These are phyloP conservation scores for Dunckerocampus dactyliophorus DNA, from an alignment of 2,113 vertebrate species.

Conservation along the genomic window DNA sequence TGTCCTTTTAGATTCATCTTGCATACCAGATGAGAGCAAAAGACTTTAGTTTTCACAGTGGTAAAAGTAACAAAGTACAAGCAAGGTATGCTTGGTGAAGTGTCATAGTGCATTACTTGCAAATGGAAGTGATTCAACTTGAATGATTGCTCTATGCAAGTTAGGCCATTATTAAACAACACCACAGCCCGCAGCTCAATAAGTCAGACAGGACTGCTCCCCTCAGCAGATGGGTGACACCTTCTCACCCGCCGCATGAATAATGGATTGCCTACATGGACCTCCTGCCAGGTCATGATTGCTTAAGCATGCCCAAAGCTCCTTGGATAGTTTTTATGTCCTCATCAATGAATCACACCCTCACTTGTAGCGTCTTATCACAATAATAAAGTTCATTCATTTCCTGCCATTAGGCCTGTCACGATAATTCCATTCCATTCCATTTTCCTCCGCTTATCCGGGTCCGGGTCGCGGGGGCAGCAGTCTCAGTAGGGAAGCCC, in stretches of 20 bases:
- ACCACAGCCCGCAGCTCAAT: constrained; percentile 41
- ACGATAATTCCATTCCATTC: too few species aligned
- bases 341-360: constrained; percentile 8
- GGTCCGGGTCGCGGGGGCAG: too few species aligned
- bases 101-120: constrained; percentile 22
- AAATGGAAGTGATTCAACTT: constrained; percentile 15
- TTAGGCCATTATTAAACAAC: constrained; percentile 42
- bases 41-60: background rate
- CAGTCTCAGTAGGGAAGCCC: too few species aligned
- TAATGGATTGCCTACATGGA: constrained; percentile 62
- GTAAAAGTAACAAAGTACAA: background rate
- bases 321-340: constrained; percentile 24
- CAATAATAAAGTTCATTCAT: too few species aligned
- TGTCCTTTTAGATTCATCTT: background rate
- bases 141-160: constrained; percentile 25
- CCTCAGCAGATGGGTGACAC: constrained; percentile 58
- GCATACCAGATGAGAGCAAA: background rate
- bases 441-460: too few species aligned
- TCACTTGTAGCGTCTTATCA: too few species aligned
- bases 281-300: constrained; percentile 65
- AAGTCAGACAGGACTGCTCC: constrained; percentile 58
- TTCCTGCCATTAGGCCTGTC: too few species aligned
- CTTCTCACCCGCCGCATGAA: constrained; percentile 36
- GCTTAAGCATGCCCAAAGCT: constrained; percentile 53
- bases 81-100: constrained; percentile 11